phyloP scores from a whole-genome alignment of 2,797 vertebrate genomes.

The Lepus oiostolus region DNA sequence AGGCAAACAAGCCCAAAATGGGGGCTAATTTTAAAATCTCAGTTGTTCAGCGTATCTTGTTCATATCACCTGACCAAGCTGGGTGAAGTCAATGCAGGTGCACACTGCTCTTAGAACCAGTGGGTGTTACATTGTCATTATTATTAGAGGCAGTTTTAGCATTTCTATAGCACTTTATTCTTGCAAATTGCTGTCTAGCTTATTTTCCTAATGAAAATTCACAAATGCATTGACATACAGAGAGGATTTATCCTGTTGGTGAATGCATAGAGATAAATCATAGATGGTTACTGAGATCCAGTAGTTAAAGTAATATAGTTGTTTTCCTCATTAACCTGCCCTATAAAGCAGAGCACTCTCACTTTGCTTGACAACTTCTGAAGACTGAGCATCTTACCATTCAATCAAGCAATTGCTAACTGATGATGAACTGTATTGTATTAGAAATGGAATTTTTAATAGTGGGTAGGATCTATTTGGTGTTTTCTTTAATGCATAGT shows the following conservation, averaged over 20 bases:
- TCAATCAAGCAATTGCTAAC: constrained; percentile 52
- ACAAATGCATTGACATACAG: constrained; percentile 61
- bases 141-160: constrained; percentile 82
- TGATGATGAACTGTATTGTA: constrained; percentile 24
- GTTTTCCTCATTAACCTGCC: constrained; percentile 34
- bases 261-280: constrained; percentile 41
- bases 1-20: constrained; percentile 34
- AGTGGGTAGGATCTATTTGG: not conserved
- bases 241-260: constrained; percentile 57
- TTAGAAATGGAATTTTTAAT: constrained; percentile 69
- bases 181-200: constrained; percentile 69
- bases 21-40: constrained; percentile 64
- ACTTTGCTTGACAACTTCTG: constrained; percentile 54
- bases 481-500: constrained; percentile 57
- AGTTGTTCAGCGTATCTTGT: constrained; percentile 45
- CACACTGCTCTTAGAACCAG: constrained; percentile 51
- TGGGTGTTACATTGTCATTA: constrained; percentile 82
- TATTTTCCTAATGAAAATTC: constrained; percentile 67
- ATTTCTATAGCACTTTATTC: constrained; percentile 81
- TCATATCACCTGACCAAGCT: constrained; percentile 44
- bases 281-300: constrained; percentile 9
- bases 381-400: not conserved
- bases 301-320: constrained; percentile 19
- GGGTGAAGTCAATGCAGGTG: constrained; percentile 75
- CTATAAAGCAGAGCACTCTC: constrained; percentile 16